Percentiles rank a stretch among this genome's conserved stretches.
phyloP scores from a whole-genome alignment of 2,113 vertebrate species.

The Danio rerio region DNA sequence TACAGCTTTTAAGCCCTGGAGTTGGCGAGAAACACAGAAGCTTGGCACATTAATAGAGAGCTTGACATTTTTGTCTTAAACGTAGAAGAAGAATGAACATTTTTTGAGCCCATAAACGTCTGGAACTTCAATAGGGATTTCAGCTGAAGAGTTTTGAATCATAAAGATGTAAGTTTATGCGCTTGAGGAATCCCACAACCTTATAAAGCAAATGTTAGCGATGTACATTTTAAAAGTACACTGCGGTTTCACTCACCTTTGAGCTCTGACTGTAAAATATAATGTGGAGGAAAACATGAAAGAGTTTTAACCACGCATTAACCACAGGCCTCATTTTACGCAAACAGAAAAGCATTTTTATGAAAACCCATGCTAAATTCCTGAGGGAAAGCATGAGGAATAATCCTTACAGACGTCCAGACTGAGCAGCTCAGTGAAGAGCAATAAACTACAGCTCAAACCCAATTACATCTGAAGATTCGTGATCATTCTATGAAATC shows the following conservation, averaged over 20 bases:
- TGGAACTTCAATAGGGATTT: neutral
- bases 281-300: neutral
- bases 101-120: neutral
- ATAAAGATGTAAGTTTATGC: neutral
- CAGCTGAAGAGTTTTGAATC: neutral
- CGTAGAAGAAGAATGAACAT: neutral
- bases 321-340: neutral
- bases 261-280: neutral
- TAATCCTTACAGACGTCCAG: neutral
- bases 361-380: neutral
- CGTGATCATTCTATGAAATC: too few species aligned
- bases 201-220: neutral
- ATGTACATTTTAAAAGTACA: neutral
- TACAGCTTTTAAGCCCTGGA: neutral
- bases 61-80: neutral
- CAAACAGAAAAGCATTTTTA: slow-evolving; percentile 5
- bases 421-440: neutral
- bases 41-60: neutral
- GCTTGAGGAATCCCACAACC: neutral
- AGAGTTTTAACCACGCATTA: neutral
- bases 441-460: too few species aligned
- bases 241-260: neutral
- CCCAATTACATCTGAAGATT: too few species aligned
- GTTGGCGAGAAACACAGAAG: neutral
- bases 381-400: neutral